Evolutionary conservation across 2,797 vertebrate genomes (phyloP), one percentile per base, ranked within the genome.

Genomic region (Enteromius treurensis): DNA sequence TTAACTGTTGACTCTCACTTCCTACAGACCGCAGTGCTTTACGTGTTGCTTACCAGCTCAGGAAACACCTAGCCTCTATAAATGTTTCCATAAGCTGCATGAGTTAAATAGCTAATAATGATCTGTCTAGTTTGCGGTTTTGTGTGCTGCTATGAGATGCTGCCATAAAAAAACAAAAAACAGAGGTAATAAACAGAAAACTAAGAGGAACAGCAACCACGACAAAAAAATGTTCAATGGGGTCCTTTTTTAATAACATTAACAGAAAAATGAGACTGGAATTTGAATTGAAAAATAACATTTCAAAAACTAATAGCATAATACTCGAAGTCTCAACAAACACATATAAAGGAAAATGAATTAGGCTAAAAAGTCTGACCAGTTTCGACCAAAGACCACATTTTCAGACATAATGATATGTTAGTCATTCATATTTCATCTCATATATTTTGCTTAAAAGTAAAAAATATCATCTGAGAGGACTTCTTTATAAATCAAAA

Each of bases 1-100:
- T 55, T 45, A 73, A 21, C 53, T 71, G 32, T 14, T 40, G 17
- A 77, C 26, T 79, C 5, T 23, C 40, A 62, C 29, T 75, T 37
- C 15, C 11, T 14, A 76, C 47, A 77, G 47, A 62, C 80, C 23
- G 3, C 80, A 8, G 73, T 29, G 65, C 32, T n/a, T 68, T 9
- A 1, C 32, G 32, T 65, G 19, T 4, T 62, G 26, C 58, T 77
- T 47, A 23, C 71, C 26, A 78, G 19, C 79, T 42, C 74, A 68
- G n/a, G 65, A 69, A 73, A 42, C 62, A 82, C 37, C 67, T 3
- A 51, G 70, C 55, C 65, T 11, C 15, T 51, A 37, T 71, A 79
- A 45, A 84, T 47, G 19, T 32, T 17, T 49, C 40, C 15, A 13
- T 62, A 42, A 60, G 55, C 17, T 14, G 21, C 2, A n/a, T 8